Evolutionary conservation across 2,888 invertebrate species (phyloP).

Genomic region (Meganola albula): DNA sequence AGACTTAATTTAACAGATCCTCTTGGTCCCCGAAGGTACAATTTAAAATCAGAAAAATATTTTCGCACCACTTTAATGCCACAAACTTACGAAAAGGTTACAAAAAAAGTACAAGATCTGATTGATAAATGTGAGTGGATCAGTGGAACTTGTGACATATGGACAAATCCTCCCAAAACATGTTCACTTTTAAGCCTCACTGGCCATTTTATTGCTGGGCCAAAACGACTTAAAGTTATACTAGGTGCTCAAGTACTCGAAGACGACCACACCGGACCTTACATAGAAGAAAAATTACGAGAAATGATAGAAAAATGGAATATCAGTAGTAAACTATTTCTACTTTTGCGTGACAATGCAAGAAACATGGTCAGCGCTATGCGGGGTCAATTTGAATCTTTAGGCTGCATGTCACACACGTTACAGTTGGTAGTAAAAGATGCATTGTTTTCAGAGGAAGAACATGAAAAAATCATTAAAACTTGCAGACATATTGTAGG

Average conservation of each 20-base stretch:
- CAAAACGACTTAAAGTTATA: slow-evolving; percentile 10
- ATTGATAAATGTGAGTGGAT: slow-evolving; percentile 15
- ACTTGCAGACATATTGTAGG: slow-evolving; percentile 19
- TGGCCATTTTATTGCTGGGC: slow-evolving; percentile 10
- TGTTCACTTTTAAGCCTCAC: slow-evolving; percentile 11
- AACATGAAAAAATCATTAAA: slow-evolving; percentile 15
- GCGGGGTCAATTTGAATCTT: slow-evolving; percentile 15
- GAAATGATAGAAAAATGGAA: slow-evolving; percentile 6
- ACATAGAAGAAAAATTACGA: slow-evolving; percentile 10
- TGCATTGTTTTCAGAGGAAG: slow-evolving; percentile 17
- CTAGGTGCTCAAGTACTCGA: slow-evolving; percentile 10
- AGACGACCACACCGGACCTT: slow-evolving; percentile 10
- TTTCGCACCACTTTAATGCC: slow-evolving; percentile 26
- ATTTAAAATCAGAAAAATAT: slow-evolving; percentile 22
- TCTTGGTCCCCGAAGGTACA: slow-evolving; percentile 15
- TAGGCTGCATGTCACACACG: slow-evolving; percentile 19
- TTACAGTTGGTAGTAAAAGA: slow-evolving; percentile 17
- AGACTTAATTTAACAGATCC: slow-evolving; percentile 24
- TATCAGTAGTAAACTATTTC: slow-evolving; percentile 6
- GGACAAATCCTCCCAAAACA: slow-evolving; percentile 10
- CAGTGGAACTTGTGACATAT: slow-evolving; percentile 18
- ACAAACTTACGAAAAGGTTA: slow-evolving; percentile 22
- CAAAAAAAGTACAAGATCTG: slow-evolving; percentile 15
- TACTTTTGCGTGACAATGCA: slow-evolving; percentile 15
- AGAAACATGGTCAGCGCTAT: slow-evolving; percentile 13